Evolutionary conservation across 2,113 vertebrate genomes (phyloP), one percentile per base, ranked within the genome.

Genomic region (Saguinus imperator): DNA sequence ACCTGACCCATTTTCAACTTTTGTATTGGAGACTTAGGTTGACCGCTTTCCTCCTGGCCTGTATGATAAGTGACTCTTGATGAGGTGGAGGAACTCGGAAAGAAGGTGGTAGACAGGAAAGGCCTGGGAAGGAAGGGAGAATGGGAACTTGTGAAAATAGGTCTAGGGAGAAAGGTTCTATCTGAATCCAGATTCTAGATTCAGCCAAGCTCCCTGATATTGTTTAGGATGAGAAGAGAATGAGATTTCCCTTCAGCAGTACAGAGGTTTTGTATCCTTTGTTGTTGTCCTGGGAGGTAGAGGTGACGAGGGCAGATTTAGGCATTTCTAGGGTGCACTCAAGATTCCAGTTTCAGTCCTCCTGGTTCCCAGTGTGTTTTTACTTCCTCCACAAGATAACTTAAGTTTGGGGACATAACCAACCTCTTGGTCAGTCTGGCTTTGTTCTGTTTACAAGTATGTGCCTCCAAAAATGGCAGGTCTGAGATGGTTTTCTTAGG

Each of bases 31-130:
- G 55, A 45, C 37, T 37, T 73, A 48, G 48, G 11, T 18, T 40
- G 76, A 76, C 70, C 29, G 20, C 58, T 94, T 77, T 87, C 37
- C 61, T 61, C 72, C 29, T 21, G 21, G 52, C n/a, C 18, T 88
- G 13, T 72, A 9, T 87, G 27, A 72, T 83, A 86, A 87, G 21
- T 85, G 94, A 77, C 50, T 87, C 61, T 88, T 45, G 55, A 35
- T 70, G 75, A 95, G 35, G 17, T 43, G 10, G 37, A 88, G 35
- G 27, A 18, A 13, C 40, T 16, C 9, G 17, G 61, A 61, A 86
- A 50, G 95, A 52, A 57, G 75, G 43, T 35, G 8, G 66, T 17
- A 8, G 82, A 14, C 8, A 45, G 57, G 64, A 86, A 83, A 89
- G 48, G 32, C 5, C 10, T 17, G n/a, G 40, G 52, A 48, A 11